Base-by-base conservation (phyloP, 2,888 invertebrate species). In the Stramonita haemastoma region DNA sequence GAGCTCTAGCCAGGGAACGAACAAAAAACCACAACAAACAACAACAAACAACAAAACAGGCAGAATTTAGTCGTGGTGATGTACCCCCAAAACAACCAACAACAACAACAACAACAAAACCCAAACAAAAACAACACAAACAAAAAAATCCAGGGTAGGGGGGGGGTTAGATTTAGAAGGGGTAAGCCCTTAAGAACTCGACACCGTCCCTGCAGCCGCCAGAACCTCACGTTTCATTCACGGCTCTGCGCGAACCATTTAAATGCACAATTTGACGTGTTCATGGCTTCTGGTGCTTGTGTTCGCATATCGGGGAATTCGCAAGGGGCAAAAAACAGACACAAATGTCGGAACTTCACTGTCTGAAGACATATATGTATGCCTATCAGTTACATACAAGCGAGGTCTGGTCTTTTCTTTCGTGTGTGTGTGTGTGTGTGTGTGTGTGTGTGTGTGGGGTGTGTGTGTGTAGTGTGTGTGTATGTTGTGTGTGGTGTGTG, bases 181-280 rank as follows among this genome's bases (percentile, higher is more conserved):
- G 60, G 15, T 60, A 19, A 13, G 6, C 1, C 19, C 15, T 60
- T 60, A 15, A 15, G 13, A 60, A 22, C 13, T 26, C 73, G n/a
- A 11, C n/a, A n/a, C 73, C n/a, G 26, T 60, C 22, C 46, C 46
- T 22, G 36, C 83, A 0, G 8, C 22, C 22, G 22, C 36, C 56
- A n/a, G 57, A 6, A 17, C 34, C 79, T 15, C 32, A 32, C 0
- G 8, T 84, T 57, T 17, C 57, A 57, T 84, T 57, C 57, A 57
- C 15, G 8, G 0, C 84, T 84, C 57, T 57, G 56, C 57, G 84
- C 84, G 29, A 84, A 84, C 84, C 84, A 57, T 84, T 84, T 84
- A 11, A 84, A 84, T 57, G 84, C 84, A 57, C 84, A 84, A 84
- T 84, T 84, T 84, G 84, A 84, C 84, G 29, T 56, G 36, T 57